These are phyloP conservation scores for Marcusenius ussheri DNA, from an alignment of 2,113 vertebrate genomes.

Conservation along the genomic window DNA sequence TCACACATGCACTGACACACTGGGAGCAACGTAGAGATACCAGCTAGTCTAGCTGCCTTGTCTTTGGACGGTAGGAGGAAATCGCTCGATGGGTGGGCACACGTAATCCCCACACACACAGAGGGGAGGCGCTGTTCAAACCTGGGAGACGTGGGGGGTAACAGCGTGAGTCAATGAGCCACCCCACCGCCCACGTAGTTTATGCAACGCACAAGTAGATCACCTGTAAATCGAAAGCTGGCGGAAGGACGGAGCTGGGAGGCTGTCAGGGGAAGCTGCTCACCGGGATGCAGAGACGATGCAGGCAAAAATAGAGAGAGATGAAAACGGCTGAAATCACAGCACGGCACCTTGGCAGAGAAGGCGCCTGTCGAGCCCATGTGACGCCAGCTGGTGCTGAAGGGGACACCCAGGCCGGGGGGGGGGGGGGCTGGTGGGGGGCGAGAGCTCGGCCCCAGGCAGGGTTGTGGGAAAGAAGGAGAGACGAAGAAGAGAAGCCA, in stretches of 20 bases:
- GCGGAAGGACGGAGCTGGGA: background rate
- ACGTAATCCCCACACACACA: background rate
- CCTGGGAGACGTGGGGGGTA: background rate
- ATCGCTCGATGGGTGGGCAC: background rate
- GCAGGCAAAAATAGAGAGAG: background rate
- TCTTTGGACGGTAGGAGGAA: background rate
- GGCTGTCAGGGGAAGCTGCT: background rate
- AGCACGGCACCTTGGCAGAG: background rate
- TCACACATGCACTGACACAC: background rate
- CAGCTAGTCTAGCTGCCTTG: background rate
- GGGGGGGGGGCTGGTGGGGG: background rate
- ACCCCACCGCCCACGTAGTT: background rate
- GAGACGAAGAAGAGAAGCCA: background rate
- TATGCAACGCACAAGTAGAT: background rate
- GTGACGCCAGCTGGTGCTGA: background rate
- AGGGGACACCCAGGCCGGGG: background rate
- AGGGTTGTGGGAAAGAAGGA: background rate
- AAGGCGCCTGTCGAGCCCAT: too few relatives aligned
- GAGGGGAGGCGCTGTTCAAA: background rate
- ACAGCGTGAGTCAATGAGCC: background rate
- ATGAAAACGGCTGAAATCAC: background rate
- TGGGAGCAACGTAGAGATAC: background rate
- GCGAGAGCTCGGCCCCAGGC: background rate
- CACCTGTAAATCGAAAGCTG: background rate
- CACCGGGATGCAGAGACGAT: background rate